phyloP scores from a whole-genome alignment of 2,797 vertebrate species.

The Enteromius mattozi region DNA sequence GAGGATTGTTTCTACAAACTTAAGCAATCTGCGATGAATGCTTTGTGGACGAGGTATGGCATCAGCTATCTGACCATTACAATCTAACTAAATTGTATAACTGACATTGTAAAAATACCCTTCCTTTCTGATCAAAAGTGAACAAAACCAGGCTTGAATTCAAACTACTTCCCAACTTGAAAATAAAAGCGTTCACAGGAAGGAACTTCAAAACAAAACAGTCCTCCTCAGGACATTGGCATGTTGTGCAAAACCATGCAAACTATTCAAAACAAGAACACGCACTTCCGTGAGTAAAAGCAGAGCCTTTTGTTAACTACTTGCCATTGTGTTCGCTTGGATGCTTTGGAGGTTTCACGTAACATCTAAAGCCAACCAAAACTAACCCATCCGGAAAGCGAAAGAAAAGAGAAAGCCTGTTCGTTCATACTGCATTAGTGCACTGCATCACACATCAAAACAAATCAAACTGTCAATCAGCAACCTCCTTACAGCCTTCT shows the following conservation, averaged over 20 bases:
- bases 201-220: conserved; percentile 20
- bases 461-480: neutral
- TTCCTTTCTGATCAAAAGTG: neutral
- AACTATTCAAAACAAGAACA: conserved; percentile 1
- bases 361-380: neutral
- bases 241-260: neutral
- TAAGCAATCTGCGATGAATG: neutral
- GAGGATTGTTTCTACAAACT: neutral
- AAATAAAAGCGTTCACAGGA: conserved; percentile 37
- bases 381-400: neutral
- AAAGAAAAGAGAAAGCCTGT: neutral
- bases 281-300: neutral
- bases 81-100: neutral
- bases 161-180: neutral
- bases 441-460: conserved; percentile 23
- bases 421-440: neutral
- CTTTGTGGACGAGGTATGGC: neutral
- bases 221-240: neutral
- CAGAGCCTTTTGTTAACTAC: neutral
- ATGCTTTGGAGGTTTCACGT: neutral
- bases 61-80: neutral
- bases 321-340: neutral
- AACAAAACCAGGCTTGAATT: conserved; percentile 10
- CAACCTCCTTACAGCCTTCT: neutral
- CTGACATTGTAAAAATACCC: neutral